Evolutionary conservation across 2,888 invertebrate genomes (phyloP), one percentile per base, ranked within the genome.

Genomic region (Hypercompe scribonia): DNA sequence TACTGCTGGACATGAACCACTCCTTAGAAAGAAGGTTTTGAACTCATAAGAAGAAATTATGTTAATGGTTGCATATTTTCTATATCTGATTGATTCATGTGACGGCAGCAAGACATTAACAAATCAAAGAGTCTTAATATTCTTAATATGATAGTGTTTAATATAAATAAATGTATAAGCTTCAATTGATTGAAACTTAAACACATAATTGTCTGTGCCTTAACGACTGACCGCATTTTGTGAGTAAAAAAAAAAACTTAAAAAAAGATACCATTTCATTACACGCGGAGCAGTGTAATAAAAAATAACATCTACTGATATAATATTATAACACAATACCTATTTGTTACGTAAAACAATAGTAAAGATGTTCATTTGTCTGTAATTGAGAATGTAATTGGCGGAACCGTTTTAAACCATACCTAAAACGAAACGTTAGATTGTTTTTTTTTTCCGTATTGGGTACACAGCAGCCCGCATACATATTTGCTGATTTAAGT

Each of bases 171-270:
- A 46, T 0, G 21, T 46, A 21, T 46, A 46, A 21, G 7, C 2
- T 50, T 24, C 18, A 24, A 18, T n/a, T n/a, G n/a, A 54, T n/a
- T 54, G n/a, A 54, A 54, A 54, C 3, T 8, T 10, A 54, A 24
- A 54, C 18, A 15, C 28, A 50, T 28, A 34, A 50, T 24, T 4
- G 42, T 63, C 28, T 42, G 42, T 24, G 63, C 75, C 78, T 83
- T 82, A 84, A 81, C 46, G 8, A 68, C 36, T 78, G 74, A 72
- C 78, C 70, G 61, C 28, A 71, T 73, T 76, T 78, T 72, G 65
- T 63, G 71, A 74, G 68, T 65, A 71, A 81, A 80, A 76, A 80
- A 76, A 69, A 71, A 68, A 73, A 64, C 68, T 24, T 74, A 61
- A 66, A 8, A 2, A 24, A 42, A 65, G 50, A 66, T 63, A 39